Conservation (phyloP, 2,888 invertebrate species). For the Tiliacea citrago region DNA sequence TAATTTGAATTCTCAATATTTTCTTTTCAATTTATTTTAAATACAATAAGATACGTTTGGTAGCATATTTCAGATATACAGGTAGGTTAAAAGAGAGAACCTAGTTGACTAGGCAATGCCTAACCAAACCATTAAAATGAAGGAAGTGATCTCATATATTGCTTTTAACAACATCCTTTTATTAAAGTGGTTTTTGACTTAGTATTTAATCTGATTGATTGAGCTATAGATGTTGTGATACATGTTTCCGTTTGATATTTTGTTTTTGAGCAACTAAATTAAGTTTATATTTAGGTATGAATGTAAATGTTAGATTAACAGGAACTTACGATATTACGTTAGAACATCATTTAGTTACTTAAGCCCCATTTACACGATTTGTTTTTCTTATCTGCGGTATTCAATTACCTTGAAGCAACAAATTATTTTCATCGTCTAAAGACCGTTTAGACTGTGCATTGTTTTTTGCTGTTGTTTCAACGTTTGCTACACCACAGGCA, state of each 20-base stretch:
- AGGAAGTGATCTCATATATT: conserved; percentile 46
- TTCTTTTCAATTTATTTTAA: background rate
- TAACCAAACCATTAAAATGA: background rate
- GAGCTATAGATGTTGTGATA: conserved; percentile 14
- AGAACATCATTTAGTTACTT: background rate
- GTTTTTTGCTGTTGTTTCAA: background rate
- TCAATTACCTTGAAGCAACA: background rate
- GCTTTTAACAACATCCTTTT: conserved; percentile 26
- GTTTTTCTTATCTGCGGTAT: background rate
- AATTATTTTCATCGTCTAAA: background rate
- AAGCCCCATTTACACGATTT: background rate
- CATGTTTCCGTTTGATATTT: conserved; percentile 38
- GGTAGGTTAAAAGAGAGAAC: background rate
- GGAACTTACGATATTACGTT: background rate
- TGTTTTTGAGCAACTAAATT: background rate
- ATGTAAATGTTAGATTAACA: no score
- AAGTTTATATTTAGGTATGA: background rate
- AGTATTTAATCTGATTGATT: conserved; percentile 30
- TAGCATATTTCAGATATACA: background rate
- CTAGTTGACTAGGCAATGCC: background rate
- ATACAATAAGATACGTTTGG: background rate
- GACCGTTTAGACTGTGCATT: background rate
- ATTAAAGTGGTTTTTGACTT: conserved; percentile 22
- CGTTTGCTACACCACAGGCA: background rate
- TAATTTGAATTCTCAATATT: background rate